Evolutionary conservation across 2,113 vertebrate species (phyloP).

Genomic region (Hiodon tergisus): DNA sequence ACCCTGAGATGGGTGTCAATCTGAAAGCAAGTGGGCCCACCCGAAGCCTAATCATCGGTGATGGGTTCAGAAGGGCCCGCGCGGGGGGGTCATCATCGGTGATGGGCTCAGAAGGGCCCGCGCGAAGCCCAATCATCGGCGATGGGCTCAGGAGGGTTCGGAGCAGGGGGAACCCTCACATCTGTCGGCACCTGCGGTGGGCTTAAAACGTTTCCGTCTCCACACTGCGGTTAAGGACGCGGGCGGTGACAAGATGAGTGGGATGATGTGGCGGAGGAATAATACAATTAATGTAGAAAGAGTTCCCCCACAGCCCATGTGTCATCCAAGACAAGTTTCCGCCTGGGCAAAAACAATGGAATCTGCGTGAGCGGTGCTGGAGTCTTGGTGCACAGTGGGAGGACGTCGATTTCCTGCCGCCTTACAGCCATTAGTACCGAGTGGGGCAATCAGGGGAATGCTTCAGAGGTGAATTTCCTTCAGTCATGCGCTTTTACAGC

Average conservation of each 20-base stretch:
- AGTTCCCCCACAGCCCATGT: not conserved
- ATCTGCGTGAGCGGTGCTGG: not conserved
- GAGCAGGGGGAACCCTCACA: not conserved
- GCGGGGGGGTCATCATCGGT: too few relatives aligned
- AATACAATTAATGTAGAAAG: slow-evolving; percentile 12
- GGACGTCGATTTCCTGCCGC: not conserved
- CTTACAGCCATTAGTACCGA: not conserved
- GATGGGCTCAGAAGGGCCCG: too few relatives aligned
- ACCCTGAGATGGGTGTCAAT: too few relatives aligned
- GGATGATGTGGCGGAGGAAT: not conserved
- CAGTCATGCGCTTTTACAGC: too few relatives aligned
- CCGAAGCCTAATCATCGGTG: too few relatives aligned
- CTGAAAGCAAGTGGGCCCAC: too few relatives aligned
- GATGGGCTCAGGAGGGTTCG: not conserved
- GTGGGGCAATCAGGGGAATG: not conserved
- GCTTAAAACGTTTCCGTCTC: not conserved
- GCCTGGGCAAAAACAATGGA: not conserved
- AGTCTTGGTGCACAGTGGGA: not conserved
- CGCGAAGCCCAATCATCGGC: too few relatives aligned
- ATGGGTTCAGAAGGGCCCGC: too few relatives aligned
- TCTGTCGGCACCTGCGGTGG: not conserved
- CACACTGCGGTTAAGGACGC: not conserved
- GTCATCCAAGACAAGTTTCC: not conserved
- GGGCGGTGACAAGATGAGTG: not conserved
- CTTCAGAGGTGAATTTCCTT: slow-evolving; percentile 5